Evolutionary conservation across 2,113 vertebrate species (phyloP).

Genomic region (Orycteropus afer): DNA sequence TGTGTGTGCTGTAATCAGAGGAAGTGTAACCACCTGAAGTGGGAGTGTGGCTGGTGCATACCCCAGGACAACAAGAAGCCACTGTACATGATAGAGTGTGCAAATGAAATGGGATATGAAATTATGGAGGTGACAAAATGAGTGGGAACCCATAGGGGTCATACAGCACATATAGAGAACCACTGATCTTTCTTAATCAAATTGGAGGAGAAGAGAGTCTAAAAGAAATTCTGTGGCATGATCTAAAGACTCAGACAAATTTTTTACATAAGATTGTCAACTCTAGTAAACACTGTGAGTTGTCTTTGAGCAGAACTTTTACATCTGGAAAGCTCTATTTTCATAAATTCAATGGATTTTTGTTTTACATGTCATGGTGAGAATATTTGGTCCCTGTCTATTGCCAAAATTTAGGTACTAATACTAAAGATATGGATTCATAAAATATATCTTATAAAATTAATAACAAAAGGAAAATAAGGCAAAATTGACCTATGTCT

Average conservation of each 20-base stretch:
- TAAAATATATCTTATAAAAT: neutral
- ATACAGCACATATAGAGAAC: fast-evolving
- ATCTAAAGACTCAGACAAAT: neutral
- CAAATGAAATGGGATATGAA: neutral
- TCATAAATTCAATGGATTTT: neutral
- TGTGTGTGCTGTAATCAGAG: neutral
- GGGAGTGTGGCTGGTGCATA: no score
- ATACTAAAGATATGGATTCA: neutral
- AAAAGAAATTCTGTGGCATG: neutral
- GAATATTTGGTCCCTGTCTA: neutral
- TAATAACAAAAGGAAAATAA: neutral
- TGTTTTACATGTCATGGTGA: neutral
- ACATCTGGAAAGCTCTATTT: neutral
- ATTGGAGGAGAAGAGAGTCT: neutral
- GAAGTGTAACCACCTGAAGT: neutral
- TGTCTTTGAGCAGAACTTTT: neutral
- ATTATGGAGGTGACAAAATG: fast-evolving
- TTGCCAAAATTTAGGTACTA: neutral
- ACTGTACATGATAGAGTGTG: neutral
- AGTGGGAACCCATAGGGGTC: no score
- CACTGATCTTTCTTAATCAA: neutral
- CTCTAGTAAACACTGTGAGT: neutral
- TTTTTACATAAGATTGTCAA: neutral
- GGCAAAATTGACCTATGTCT: neutral
- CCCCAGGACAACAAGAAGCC: neutral